Conservation (phyloP, 2,888 invertebrate species). For the Actias luna region DNA sequence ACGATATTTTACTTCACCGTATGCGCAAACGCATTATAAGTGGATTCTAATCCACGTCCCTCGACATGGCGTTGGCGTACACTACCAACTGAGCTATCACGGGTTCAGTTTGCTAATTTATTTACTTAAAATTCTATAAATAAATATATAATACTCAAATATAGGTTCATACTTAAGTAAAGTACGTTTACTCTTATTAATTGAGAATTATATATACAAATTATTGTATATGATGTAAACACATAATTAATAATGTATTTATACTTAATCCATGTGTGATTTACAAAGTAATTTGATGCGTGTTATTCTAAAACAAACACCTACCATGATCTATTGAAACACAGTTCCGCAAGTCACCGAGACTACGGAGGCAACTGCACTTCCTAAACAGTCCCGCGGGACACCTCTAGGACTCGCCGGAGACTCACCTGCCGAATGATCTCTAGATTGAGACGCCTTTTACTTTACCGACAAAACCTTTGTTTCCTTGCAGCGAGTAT, state of each 20-base stretch:
- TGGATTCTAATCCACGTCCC: no score
- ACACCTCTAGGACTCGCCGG: conserved; percentile 26
- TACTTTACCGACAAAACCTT: conserved; percentile 57
- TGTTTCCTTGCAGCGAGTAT: conserved; percentile 41
- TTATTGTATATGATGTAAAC: neutral
- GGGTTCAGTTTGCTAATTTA: no score
- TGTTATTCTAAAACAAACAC: neutral
- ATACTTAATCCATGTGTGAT: neutral
- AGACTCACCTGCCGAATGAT: conserved; percentile 66
- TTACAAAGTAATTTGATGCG: conserved; percentile 12
- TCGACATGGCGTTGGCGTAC: no score
- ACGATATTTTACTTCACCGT: no score
- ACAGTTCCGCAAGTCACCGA: conserved; percentile 58
- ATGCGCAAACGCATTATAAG: no score
- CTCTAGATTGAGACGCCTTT: conserved; percentile 54
- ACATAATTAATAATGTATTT: neutral
- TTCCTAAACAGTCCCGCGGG: conserved; percentile 56
- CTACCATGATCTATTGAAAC: neutral
- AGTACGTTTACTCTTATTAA: no score
- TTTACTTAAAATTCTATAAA: no score
- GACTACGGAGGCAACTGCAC: conserved; percentile 40
- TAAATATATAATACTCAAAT: no score
- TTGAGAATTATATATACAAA: neutral
- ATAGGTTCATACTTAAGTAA: no score
- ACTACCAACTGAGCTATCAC: no score